Base-by-base conservation (phyloP, 2,888 invertebrate species). In the Rotaria sp. region DNA sequence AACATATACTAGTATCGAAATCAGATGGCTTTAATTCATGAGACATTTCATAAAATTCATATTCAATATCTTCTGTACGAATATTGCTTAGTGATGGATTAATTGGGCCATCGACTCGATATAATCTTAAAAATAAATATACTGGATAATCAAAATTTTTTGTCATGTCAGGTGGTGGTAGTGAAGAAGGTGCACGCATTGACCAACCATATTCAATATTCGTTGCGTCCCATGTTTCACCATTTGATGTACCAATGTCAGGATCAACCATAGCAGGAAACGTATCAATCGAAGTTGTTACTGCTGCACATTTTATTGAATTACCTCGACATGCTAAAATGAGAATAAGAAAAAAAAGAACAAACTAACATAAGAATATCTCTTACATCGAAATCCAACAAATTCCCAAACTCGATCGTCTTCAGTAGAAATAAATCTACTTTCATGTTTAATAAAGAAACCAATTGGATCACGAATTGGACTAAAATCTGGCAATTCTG, bases 371-470 rank as follows among this genome's bases (percentile, higher is more conserved):
- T 30, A 15, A 15, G 15, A 30, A 35, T 35, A 1, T 67, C 2
- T 21, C 67, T 35, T 67, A 67, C 67, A 0, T 13, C 80, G 80
- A 26, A 45, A 10, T 45, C 80, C 80, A 45, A 26, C 45, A 26
- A 8, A 80, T 80, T 80, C 45, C 41, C 45, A 80, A 3, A 8
- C 13, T 45, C 21, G 4, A 0, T 80, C n/a, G 3, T 2, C 10
- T 45, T 45, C 45, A 24, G 41, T 0, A 45, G 15, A 4, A 45
- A 26, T 24, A 2, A 80, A 24, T 5, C 26, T 5, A 15, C 13
- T 5, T 80, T 80, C 80, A 80, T 80, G 10, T 41, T 80, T 80
- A 45, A 80, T 80, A 45, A 80, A 80, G n/a, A 80, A 80, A 24
- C n/a, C 18, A n/a, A 80, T n/a, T 10, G 80, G 80, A 80, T 80